Base-by-base conservation (phyloP, 2,888 invertebrate genomes). In the Nowickia ferox region DNA sequence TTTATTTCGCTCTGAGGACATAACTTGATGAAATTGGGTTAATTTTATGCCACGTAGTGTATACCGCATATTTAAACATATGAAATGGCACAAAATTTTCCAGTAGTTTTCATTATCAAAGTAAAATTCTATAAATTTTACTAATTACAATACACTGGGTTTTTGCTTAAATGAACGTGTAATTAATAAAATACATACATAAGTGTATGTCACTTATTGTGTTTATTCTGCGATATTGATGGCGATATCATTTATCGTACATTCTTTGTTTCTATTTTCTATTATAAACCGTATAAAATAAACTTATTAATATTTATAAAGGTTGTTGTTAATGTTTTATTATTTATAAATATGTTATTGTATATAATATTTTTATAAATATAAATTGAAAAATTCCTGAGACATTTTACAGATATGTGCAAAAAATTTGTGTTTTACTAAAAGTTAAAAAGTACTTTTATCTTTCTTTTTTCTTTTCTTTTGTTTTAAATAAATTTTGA, bases 351-450 rank as follows among this genome's bases (percentile, higher is more conserved):
- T 84, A 80, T 81, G 48, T 84, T 76, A 51, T 77, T 59, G 76
- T 81, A 81, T 83, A 79, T 71, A 77, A 80, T 81, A 77, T 79
- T 53, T 69, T 55, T 79, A 44, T 66, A 66, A 71, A 76, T 84
- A 76, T 76, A 86, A 83, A 86, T 84, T 86, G 76, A 87, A 88
- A 90, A 90, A 89, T 91, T 91, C 91, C 91, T 91, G 91, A 91
- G 91, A 91, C 89, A 89, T 88, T 90, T 89, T 88, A 89, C 88
- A 90, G 92, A 93, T 92, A 92, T 92, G 92, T 92, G 91, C 90
- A 90, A 90, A 89, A 90, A 91, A 89, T 90, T 91, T 90, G 89
- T 88, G 88, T 88, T 88, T 87, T 66, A 44, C 59, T 69, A 76
- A 83, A 72, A 77, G 46, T 76, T 63, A 77, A 65, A 72, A 68